A percentile compares a stretch with the other conserved stretches of the same genome.
These are phyloP conservation scores for Eupithecia centaureata DNA, from an alignment of 2,888 invertebrate species.

Conservation along the genomic window DNA sequence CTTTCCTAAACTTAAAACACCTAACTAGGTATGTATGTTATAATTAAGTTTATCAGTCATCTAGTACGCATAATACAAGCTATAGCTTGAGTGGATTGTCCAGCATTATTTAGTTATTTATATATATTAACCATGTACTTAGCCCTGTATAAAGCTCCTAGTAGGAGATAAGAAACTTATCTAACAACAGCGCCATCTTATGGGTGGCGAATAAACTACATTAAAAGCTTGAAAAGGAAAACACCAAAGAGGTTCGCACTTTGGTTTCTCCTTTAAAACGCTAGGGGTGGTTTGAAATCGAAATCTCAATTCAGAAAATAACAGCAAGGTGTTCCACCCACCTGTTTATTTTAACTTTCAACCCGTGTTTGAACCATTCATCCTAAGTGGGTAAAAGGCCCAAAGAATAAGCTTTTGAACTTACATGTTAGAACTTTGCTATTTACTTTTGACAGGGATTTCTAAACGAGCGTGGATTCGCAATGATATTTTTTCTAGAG, in stretches of 20 bases:
- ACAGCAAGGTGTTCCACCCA: no score
- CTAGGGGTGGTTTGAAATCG: conserved; percentile 18
- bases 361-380: no score
- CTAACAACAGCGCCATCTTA: conserved; percentile 27
- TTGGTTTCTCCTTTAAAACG: conserved; percentile 11
- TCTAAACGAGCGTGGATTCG: conserved; percentile 4
- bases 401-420: conserved; percentile 3
- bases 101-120: no score
- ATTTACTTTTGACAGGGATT: conserved; percentile 6
- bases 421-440: conserved; percentile 11
- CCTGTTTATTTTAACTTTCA: background rate
- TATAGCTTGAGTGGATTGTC: no score
- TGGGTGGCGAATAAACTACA: conserved; percentile 12
- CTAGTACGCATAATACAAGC: no score
- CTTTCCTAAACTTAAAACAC: no score
- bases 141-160: background rate
- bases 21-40: no score
- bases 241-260: background rate
- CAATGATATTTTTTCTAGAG: background rate
- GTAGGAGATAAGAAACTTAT: background rate
- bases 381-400: background rate
- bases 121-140: no score
- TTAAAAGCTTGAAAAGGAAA: conserved; percentile 5
- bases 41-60: no score
- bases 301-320: no score